These are phyloP conservation scores for Cyanoderma ruficeps DNA, from an alignment of 2,113 vertebrate species.

Conservation along the genomic window DNA sequence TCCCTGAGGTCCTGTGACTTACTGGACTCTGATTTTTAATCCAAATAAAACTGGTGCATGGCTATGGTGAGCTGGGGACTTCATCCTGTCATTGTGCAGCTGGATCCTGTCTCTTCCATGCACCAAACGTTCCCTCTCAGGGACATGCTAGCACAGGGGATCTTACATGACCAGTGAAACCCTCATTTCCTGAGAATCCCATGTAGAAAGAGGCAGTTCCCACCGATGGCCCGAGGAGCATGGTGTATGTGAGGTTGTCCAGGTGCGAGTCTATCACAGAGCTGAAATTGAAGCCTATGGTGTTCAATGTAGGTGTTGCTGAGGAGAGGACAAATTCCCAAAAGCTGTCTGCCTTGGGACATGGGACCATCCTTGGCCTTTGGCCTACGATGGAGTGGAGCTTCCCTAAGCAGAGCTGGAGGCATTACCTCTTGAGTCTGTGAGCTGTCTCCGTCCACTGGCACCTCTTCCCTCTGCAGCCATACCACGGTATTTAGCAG, in stretches of 20 bases:
- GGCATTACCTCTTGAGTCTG: background rate
- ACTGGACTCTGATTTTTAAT: background rate
- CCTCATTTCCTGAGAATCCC: background rate
- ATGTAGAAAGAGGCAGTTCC: rapidly evolving
- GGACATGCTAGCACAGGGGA: rapidly evolving
- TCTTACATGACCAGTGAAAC: background rate
- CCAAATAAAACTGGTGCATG: background rate
- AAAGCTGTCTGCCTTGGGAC: rapidly evolving
- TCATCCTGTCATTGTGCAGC: background rate
- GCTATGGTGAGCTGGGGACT: background rate
- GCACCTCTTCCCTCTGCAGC: background rate
- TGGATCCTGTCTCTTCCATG: background rate
- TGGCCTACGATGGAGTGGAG: rapidly evolving
- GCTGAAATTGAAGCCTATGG: rapidly evolving
- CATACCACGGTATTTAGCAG: background rate
- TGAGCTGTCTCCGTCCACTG: background rate
- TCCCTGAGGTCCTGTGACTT: background rate
- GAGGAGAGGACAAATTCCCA: background rate
- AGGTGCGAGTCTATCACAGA: rapidly evolving
- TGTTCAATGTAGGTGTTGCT: rapidly evolving
- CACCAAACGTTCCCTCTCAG: background rate
- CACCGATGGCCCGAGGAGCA: rapidly evolving
- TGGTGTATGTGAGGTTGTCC: background rate
- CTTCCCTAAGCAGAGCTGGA: rapidly evolving
- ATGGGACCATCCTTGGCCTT: background rate